Evolutionary conservation across 2,888 invertebrate genomes (phyloP).

Genomic region (Sminthurides aquaticus): DNA sequence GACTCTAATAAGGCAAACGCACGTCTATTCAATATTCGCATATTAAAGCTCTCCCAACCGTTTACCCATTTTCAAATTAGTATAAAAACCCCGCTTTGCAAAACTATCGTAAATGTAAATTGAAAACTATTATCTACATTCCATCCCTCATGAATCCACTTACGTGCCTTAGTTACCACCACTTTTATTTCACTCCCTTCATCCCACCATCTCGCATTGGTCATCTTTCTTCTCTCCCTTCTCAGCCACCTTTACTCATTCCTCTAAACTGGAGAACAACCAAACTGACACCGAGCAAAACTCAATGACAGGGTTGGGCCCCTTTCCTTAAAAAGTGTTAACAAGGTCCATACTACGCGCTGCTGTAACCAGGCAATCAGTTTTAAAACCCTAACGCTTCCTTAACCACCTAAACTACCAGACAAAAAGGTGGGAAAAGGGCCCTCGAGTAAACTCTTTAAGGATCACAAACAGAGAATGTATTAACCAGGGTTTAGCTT

Average conservation of each 20-base stretch:
- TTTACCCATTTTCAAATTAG: background rate
- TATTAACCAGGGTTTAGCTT: background rate
- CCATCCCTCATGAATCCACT: no score
- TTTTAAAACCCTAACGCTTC: background rate
- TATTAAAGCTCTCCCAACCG: background rate
- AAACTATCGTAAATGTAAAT: slow-evolving; percentile 28
- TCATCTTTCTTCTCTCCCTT: background rate
- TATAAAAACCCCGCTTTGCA: background rate
- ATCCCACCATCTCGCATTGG: background rate
- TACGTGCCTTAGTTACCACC: no score
- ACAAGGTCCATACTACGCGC: background rate
- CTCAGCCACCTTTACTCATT: background rate
- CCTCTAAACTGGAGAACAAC: no score
- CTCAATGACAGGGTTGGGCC: no score
- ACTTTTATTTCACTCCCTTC: background rate
- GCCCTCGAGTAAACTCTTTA: background rate
- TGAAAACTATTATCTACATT: slow-evolving; percentile 20
- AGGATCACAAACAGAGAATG: no score
- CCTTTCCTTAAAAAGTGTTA: background rate
- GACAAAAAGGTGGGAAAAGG: background rate
- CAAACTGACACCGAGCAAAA: no score
- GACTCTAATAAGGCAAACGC: background rate
- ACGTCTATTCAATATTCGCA: background rate
- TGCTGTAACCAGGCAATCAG: background rate
- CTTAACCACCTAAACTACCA: background rate